Conservation (phyloP, 2,888 invertebrate genomes). For the Ichneumoninae sp. region DNA sequence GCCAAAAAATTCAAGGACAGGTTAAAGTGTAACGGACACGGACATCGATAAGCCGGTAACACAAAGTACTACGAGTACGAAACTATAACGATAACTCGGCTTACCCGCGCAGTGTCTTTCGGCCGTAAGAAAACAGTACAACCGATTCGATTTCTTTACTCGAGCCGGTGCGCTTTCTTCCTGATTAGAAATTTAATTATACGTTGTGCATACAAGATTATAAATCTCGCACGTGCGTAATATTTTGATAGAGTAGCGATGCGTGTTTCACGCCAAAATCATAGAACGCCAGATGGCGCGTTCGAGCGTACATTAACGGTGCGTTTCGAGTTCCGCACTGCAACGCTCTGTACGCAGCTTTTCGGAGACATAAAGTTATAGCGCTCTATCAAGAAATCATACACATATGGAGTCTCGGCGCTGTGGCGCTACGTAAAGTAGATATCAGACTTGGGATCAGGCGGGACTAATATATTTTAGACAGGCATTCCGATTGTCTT, state of each 20-base stretch:
- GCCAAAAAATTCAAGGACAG: not conserved
- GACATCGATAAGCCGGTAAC: not conserved
- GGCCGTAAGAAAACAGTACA: not conserved
- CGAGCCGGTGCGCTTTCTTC: not conserved
- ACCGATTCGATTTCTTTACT: not conserved
- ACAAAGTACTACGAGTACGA: not conserved
- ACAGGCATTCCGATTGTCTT: not conserved
- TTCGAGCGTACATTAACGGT: not conserved
- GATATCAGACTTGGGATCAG: conserved; percentile 1
- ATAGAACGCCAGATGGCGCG: conserved; percentile 8
- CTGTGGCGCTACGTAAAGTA: conserved; percentile 5
- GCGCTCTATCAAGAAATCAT: conserved; percentile 1
- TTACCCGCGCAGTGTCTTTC: not conserved
- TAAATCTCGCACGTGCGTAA: conserved; percentile 16
- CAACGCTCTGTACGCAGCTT: not conserved
- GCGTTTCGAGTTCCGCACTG: not conserved
- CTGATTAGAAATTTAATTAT: not conserved
- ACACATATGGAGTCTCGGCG: conserved; percentile 20
- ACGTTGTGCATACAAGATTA: not conserved
- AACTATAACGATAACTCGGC: not conserved
- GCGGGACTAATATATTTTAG: not conserved
- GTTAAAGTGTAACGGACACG: not conserved
- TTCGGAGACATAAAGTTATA: not conserved
- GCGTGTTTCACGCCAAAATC: not conserved
- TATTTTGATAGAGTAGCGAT: conserved; percentile 12